Percentiles rank a stretch among this genome's conserved stretches.
These are phyloP conservation scores for Calliscelio sp. DNA, from an alignment of 2,888 invertebrate species.

Conservation along the genomic window DNA sequence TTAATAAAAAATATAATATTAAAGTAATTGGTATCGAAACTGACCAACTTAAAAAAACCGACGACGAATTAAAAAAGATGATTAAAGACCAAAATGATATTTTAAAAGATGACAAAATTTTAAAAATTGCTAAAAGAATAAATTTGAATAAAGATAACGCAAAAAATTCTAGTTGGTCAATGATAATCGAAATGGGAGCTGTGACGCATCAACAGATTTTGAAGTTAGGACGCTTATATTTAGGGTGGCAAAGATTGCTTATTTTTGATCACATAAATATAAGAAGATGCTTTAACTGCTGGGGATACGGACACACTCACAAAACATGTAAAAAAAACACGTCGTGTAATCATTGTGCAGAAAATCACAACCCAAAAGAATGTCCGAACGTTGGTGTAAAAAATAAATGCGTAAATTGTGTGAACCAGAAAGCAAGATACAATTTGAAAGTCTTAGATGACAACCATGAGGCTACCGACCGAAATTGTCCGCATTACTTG, in stretches of 20 bases:
- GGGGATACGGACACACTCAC: not conserved
- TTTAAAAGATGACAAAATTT: conserved; percentile 9
- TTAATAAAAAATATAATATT: not conserved
- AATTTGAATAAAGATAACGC: conserved; percentile 1
- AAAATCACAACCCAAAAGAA: conserved; percentile 1
- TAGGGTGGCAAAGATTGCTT: conserved; percentile 30
- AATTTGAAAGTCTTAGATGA: not conserved
- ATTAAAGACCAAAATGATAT: conserved; percentile 19
- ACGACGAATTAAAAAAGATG: conserved; percentile 2
- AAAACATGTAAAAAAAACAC: conserved; percentile 2
- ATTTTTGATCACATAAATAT: conserved; percentile 24
- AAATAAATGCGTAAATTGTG: conserved; percentile 7
- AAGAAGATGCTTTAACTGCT: conserved; percentile 17
- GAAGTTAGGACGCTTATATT: conserved; percentile 2
- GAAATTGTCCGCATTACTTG: conserved; percentile 3
- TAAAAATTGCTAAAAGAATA: not conserved
- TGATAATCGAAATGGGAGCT: conserved; percentile 1
- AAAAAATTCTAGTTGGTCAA: conserved; percentile 6
- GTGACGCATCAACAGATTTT: conserved; percentile 32
- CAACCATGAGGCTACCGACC: conserved; percentile 11
- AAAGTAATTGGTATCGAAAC: conserved; percentile 11
- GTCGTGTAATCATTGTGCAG: not conserved
- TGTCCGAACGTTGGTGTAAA: not conserved
- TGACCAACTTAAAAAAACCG: not conserved
- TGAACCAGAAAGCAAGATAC: not conserved